These are phyloP conservation scores for Pectinophora gossypiella DNA, from an alignment of 1,140 invertebrate species.

Conservation along the genomic window DNA sequence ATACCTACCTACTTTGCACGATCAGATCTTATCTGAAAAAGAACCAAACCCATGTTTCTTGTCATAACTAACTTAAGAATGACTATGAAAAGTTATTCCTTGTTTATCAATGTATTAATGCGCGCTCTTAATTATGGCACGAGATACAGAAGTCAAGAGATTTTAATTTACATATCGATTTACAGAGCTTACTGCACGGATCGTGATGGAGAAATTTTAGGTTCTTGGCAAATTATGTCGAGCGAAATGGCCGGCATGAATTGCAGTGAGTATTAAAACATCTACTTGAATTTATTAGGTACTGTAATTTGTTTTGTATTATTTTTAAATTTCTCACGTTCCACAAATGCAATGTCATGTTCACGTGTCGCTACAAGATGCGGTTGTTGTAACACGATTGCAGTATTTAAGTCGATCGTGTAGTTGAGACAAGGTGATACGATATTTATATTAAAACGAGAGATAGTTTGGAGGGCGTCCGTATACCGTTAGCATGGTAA, in stretches of 20 bases:
- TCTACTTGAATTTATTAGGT: background rate
- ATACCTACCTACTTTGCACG: too few species aligned
- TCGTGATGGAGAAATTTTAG: conserved; percentile 70
- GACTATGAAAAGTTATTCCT: too few species aligned
- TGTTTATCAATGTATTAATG: too few species aligned
- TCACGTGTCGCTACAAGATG: too few species aligned
- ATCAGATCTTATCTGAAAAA: too few species aligned
- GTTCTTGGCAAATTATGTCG: conserved; percentile 56
- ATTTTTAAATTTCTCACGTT: too few species aligned
- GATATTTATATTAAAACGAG: conserved; percentile 7
- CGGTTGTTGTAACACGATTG: too few species aligned
- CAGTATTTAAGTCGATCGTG: background rate
- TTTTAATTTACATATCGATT: conserved; percentile 22
- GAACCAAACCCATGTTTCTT: too few species aligned
- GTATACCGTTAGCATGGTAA: conserved; percentile 42
- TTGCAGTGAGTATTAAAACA: conserved; percentile 77
- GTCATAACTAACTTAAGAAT: too few species aligned
- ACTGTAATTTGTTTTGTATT: background rate
- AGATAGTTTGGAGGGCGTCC: conserved; percentile 14
- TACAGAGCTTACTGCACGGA: conserved; percentile 75
- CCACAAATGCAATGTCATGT: too few species aligned
- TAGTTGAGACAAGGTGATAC: background rate
- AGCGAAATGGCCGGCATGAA: conserved; percentile 57
- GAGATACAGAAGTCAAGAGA: too few species aligned
- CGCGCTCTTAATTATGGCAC: too few species aligned